Conservation (phyloP, 2,888 invertebrate genomes). For the Drosophila meridionalis region DNA sequence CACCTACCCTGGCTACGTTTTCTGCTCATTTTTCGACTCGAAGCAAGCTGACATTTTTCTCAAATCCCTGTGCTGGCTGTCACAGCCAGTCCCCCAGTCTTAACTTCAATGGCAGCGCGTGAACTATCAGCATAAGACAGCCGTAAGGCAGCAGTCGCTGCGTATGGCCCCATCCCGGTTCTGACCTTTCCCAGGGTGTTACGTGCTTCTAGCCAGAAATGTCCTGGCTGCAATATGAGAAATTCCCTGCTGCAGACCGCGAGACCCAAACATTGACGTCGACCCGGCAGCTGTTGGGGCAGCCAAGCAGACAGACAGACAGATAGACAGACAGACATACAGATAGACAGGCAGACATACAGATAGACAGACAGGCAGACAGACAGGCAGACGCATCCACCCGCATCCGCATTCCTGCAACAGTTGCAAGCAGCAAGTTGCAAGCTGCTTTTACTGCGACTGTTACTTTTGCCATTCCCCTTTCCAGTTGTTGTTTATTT, state of each 20-base stretch:
- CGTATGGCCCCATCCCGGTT: neutral
- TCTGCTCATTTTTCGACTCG: constrained; percentile 63
- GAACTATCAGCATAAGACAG: constrained; percentile 39
- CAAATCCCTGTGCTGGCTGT: constrained; percentile 62
- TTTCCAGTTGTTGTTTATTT: constrained; percentile 64
- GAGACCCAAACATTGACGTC: constrained; percentile 23
- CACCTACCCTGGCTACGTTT: constrained; percentile 62
- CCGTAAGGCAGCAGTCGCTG: constrained; percentile 27
- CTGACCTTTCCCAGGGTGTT: constrained; percentile 35
- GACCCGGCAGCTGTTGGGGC: constrained; percentile 46
- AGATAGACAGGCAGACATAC: constrained; percentile 39
- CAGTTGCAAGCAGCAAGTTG: constrained; percentile 37
- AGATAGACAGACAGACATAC: constrained; percentile 49
- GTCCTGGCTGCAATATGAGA: constrained; percentile 62
- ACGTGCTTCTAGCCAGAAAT: constrained; percentile 55
- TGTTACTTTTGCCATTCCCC: constrained; percentile 46
- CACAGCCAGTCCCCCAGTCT: constrained; percentile 30
- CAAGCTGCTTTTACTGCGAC: constrained; percentile 53
- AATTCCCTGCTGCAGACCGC: constrained; percentile 54
- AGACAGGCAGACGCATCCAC: no score
- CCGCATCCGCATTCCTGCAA: constrained; percentile 20
- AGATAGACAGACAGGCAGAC: neutral
- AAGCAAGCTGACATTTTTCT: constrained; percentile 69
- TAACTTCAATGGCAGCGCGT: constrained; percentile 50
- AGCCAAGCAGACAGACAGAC: constrained; percentile 61